Conservation (phyloP, 2,888 invertebrate genomes). For the Lasioglossum oenotherae region DNA sequence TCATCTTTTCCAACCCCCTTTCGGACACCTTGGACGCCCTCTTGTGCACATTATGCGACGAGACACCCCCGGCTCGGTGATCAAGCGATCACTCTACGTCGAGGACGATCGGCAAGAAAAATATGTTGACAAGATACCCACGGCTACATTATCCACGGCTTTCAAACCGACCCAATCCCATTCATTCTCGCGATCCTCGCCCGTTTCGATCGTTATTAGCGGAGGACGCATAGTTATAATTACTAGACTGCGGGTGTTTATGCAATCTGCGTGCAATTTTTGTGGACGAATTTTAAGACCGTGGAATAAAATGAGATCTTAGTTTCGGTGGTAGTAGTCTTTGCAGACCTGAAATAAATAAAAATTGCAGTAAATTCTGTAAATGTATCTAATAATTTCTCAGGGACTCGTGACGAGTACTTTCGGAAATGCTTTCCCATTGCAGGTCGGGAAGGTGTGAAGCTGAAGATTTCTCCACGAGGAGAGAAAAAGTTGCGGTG, state of each 20-base stretch:
- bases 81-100: conserved; percentile 31
- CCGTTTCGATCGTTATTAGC: neutral
- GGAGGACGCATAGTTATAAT: neutral
- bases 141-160: conserved; percentile 35
- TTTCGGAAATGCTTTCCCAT: neutral
- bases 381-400: neutral
- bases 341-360: too few relatives aligned
- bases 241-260: too few relatives aligned
- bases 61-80: conserved; percentile 66
- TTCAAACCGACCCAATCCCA: conserved; percentile 9
- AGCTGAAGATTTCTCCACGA: neutral
- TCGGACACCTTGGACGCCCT: conserved; percentile 63
- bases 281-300: too few relatives aligned
- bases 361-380: too few relatives aligned
- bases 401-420: neutral
- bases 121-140: conserved; percentile 51
- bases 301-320: too few relatives aligned
- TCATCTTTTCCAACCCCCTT: conserved; percentile 79
- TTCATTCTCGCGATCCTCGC: conserved; percentile 22
- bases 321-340: too few relatives aligned
- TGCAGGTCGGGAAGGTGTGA: neutral
- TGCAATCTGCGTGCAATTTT: too few relatives aligned
- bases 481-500: neutral
- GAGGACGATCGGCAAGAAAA: conserved; percentile 23
- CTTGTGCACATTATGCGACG: conserved; percentile 69